These are phyloP conservation scores for Halictus quadricinctus DNA, from an alignment of 2,888 invertebrate species.

Conservation along the genomic window DNA sequence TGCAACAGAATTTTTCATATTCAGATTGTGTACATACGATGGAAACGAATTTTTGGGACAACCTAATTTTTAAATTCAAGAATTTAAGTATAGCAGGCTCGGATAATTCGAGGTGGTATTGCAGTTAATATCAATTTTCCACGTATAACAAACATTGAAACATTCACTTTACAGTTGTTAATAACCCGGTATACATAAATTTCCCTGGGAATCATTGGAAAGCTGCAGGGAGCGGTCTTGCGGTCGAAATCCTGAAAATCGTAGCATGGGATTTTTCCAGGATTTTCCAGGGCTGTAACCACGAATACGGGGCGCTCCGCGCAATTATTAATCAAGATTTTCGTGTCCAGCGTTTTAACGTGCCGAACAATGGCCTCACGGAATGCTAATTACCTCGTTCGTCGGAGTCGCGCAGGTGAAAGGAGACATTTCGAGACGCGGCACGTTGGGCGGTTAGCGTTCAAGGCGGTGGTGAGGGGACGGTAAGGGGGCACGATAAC, in stretches of 20 bases:
- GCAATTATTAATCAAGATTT: conserved; percentile 3
- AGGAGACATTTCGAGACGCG: not conserved
- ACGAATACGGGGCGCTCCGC: not conserved
- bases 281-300: not conserved
- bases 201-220: not conserved
- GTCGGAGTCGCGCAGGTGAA: not conserved
- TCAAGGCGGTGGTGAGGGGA: conserved; percentile 14
- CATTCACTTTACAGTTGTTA: not conserved
- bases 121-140: not conserved
- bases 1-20: not conserved
- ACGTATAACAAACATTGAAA: not conserved
- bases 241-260: not conserved
- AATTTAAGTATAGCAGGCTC: not conserved
- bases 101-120: not conserved
- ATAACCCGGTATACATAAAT: not conserved
- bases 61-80: no score
- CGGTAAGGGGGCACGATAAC: conserved; percentile 15
- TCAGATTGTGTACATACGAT: not conserved
- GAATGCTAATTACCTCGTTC: not conserved
- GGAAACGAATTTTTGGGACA: no score
- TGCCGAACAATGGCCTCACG: not conserved
- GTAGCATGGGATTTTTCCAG: not conserved
- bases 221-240: not conserved
- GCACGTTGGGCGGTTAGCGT: conserved; percentile 33
- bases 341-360: not conserved